Evolutionary conservation across 2,113 vertebrate genomes (phyloP).

Genomic region (Poecile atricapillus): DNA sequence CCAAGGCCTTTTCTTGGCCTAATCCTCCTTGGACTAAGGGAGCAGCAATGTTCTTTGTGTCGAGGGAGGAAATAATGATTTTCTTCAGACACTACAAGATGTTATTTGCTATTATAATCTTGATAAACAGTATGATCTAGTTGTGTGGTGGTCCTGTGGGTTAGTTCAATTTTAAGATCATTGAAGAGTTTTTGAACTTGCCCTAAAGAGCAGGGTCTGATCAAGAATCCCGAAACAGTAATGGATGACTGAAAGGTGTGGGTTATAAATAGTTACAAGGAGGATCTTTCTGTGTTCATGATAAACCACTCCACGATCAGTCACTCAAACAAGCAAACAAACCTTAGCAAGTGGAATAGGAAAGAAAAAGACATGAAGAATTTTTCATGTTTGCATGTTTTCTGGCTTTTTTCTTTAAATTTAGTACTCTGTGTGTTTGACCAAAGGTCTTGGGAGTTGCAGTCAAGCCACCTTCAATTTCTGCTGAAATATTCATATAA

Average conservation of each 20-base stretch:
- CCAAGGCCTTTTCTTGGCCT: not conserved
- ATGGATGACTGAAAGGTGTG: fast-evolving
- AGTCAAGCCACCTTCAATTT: not conserved
- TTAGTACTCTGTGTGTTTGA: not conserved
- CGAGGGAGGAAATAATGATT: not conserved
- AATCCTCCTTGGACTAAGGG: not conserved
- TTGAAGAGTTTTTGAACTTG: not conserved
- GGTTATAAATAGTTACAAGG: not conserved
- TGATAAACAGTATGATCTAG: not conserved
- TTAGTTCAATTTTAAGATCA: not conserved
- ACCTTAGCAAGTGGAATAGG: not conserved
- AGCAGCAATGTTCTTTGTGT: not conserved
- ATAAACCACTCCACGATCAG: not conserved
- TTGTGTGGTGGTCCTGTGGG: not conserved
- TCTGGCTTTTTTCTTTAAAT: not conserved
- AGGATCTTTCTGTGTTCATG: not conserved
- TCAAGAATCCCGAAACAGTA: not conserved
- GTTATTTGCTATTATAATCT: not conserved
- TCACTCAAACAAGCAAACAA: not conserved
- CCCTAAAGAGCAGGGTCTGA: not conserved
- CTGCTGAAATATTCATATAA: not conserved
- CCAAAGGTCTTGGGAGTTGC: not conserved
- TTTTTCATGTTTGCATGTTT: not conserved
- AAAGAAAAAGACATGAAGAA: not conserved
- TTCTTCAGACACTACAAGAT: not conserved